Evolutionary conservation across 2,797 vertebrate species (phyloP), one percentile per base, ranked within the genome.

Genomic region (Intellagama lesueurii): DNA sequence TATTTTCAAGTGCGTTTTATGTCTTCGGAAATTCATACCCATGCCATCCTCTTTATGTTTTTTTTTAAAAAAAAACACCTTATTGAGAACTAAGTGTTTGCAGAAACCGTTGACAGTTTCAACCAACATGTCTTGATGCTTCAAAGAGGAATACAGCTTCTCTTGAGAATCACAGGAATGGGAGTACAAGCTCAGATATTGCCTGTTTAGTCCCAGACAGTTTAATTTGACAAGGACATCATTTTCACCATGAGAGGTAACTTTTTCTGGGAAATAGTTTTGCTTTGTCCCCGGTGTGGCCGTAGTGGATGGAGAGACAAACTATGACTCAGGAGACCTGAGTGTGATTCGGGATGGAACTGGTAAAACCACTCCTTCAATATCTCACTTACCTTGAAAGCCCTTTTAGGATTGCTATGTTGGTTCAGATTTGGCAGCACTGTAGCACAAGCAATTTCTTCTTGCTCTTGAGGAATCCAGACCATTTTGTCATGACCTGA

Each of bases 41-140:
- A 19, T 52, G 24, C 79, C 12, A 40, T 47, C 47, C 14, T 87
- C 11, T 70, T 82, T 44, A 70, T 32, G 28, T 28, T 56, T 56
- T 83, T 75, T 72, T 72, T 40, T 40, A 35, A 35, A n/a, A 16
- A 75, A 56, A 73, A 0, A 0, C 52, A 56, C 22, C 52, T 47
- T 75, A 32, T 35, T 49, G 75, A 86, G 30, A 86, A 52, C 40
- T 35, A 86, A 81, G 47, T 64, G n/a, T 56, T 91, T 86, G 87
- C 73, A 82, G 88, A 89, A 89, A 44, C 17, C 72, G 0, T 30
- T 89, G 85, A 70, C 49, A 89, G 1, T 9, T 89, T 30, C 49
- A 70, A n/a, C 81, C 90, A 75, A 66, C 26, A 0, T 19, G 47
- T 32, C 30, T 14, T 9, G 44, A 64, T 66, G 35, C 28, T 75